Percentiles rank a stretch among this genome's conserved stretches.
Evolutionary conservation across 2,888 invertebrate genomes (phyloP).

Genomic region (Diogma glabrata): DNA sequence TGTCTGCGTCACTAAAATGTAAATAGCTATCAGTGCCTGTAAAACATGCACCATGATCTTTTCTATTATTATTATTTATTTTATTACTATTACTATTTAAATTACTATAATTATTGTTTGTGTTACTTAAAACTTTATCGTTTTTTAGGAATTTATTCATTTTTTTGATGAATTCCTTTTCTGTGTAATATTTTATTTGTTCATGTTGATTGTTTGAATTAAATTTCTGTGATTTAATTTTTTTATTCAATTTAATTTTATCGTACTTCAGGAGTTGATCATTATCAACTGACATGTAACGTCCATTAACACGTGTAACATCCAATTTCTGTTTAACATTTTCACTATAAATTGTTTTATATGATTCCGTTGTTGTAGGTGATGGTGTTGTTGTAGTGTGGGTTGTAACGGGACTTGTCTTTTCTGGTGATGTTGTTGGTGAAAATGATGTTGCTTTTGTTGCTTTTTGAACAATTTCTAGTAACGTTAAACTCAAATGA

Average conservation of each 20-base stretch:
- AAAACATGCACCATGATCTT: constrained; percentile 55
- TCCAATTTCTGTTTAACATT: constrained; percentile 9
- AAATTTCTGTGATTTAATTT: constrained; percentile 6
- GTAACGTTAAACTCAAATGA: constrained; percentile 6
- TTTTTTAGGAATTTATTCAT: constrained; percentile 36
- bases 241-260: constrained; percentile 6
- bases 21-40: constrained; percentile 75
- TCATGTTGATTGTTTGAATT: constrained; percentile 10
- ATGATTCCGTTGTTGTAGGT: constrained; percentile 7
- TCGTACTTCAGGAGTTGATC: constrained; percentile 16
- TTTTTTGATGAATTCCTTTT: constrained; percentile 34
- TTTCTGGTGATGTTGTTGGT: background rate
- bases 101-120: no score
- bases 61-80: constrained; percentile 14
- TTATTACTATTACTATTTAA: background rate
- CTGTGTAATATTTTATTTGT: constrained; percentile 20
- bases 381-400: background rate
- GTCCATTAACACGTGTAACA: constrained; percentile 12
- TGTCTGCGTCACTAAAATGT: constrained; percentile 75
- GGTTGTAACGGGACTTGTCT: background rate
- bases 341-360: constrained; percentile 5
- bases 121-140: no score
- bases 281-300: constrained; percentile 17
- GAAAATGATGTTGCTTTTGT: constrained; percentile 25
- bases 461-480: constrained; percentile 21